These are phyloP conservation scores for Toxotes jaculatrix DNA, from an alignment of 2,113 vertebrate species.

Conservation along the genomic window DNA sequence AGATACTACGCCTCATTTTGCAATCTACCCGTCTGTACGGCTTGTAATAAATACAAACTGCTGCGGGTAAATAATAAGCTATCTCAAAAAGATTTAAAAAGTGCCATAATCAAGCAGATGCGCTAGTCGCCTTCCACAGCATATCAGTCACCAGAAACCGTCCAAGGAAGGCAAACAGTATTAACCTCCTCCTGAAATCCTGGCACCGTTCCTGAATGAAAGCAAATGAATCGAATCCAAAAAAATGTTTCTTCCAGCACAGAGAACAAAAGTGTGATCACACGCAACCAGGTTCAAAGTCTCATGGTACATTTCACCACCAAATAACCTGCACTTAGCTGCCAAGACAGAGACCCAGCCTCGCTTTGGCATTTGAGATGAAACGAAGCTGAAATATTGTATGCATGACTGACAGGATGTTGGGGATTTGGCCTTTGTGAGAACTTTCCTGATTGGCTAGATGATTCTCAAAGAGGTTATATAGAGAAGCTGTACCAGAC, in stretches of 20 bases:
- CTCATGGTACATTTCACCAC: slow-evolving; percentile 18
- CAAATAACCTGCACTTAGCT: slow-evolving; percentile 40
- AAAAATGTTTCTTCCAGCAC: neutral
- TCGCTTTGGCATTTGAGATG: slow-evolving; percentile 42
- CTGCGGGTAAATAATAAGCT: no score
- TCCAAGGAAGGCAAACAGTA: no score
- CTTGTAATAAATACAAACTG: no score
- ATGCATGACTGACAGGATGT: slow-evolving; percentile 54
- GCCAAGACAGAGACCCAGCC: slow-evolving; percentile 13
- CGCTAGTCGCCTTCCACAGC: no score
- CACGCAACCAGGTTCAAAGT: neutral
- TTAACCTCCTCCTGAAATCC: no score
- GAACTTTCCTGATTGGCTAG: slow-evolving; percentile 41
- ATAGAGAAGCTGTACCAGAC: neutral
- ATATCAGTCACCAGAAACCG: no score
- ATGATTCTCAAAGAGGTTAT: slow-evolving; percentile 48
- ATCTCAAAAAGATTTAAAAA: no score
- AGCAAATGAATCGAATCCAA: neutral
- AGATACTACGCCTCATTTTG: no score
- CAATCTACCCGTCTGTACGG: no score
- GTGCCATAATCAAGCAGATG: no score
- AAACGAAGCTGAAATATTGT: slow-evolving; percentile 55
- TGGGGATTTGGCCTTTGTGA: slow-evolving; percentile 50
- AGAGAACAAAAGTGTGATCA: slow-evolving; percentile 6
- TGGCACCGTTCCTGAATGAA: neutral